Evolutionary conservation across 2,797 vertebrate species (phyloP), one percentile per base, ranked within the genome.

Genomic region (Gastrophryne carolinensis): DNA sequence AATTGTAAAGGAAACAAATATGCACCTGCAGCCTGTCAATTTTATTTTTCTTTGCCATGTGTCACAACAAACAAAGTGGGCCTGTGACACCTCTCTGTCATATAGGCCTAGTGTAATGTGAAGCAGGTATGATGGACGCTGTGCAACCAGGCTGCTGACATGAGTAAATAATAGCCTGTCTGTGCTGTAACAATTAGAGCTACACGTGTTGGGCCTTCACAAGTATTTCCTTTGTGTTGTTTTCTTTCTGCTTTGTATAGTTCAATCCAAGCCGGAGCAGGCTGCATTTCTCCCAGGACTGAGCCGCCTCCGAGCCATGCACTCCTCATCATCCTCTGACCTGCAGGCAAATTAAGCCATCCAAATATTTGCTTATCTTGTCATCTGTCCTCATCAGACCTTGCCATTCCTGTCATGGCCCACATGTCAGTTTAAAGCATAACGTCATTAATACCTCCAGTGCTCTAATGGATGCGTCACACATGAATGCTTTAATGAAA

Each of bases 281-380:
- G 79, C 81, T 34, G 69, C 57, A 72, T 80, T 75, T 82, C 75
- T 83, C 80, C 81, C 81, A 84, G 61, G 70, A 85, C 86, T 89
- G 80, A 80, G 35, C 44, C 80, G 80, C 79, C 78, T 84, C 80
- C 63, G 13, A 82, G 86, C 62, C 67, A 68, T 80, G 41, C 26
- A 83, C 70, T 39, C 79, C 80, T 35, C 61, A 61, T 84, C 87
- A 89, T 35, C 61, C 60, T 84, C 87, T 89, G 88, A 89, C 89
- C 87, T 69, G 72, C 80, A 85, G 88, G 89, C 87, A 91, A 90
- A 90, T 88, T 84, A 89, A 90, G 87, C 87, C 87, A 79, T 89
- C 90, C 89, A 89, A 92, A 90, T 91, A 89, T 91, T 90, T 92
- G 88, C 87, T 90, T 86, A 87, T 87, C 85, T 78, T 89, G 85